These are phyloP conservation scores for Bufo bufo DNA, from an alignment of 2,113 vertebrate species.

Conservation along the genomic window DNA sequence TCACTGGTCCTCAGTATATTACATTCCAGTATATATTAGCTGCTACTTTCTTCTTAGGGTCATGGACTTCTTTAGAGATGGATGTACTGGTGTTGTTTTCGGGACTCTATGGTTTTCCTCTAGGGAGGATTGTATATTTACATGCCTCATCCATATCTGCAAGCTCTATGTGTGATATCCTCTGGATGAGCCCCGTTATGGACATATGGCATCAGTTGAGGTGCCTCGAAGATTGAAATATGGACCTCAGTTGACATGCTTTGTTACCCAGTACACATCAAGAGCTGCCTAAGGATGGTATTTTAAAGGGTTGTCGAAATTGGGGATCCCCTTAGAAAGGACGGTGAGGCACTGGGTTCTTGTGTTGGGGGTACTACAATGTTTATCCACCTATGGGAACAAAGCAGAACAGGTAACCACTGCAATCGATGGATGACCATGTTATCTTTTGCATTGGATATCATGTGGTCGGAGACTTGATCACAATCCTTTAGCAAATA, in stretches of 20 bases:
- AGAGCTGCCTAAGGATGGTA: background rate
- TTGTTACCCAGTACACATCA: background rate
- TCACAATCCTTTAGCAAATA: background rate
- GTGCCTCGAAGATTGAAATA: too few species aligned
- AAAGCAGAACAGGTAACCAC: background rate
- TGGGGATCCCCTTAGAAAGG: too few species aligned
- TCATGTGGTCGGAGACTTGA: background rate
- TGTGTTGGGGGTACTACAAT: background rate
- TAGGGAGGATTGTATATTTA: background rate
- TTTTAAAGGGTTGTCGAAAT: background rate
- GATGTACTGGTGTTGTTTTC: background rate
- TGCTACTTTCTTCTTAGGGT: background rate
- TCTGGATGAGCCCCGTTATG: too few species aligned
- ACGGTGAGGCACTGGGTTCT: background rate
- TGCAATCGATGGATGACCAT: background rate
- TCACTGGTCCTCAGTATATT: too few species aligned
- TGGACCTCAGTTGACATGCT: background rate
- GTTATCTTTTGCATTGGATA: background rate
- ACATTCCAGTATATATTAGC: too few species aligned
- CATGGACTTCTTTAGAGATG: background rate
- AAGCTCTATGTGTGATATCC: background rate
- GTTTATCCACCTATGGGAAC: background rate
- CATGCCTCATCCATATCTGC: background rate
- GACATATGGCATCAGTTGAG: background rate
- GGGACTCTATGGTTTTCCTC: too few species aligned